Conservation (phyloP, 2,113 vertebrate species). For the Brachionichthys hirsutus region DNA sequence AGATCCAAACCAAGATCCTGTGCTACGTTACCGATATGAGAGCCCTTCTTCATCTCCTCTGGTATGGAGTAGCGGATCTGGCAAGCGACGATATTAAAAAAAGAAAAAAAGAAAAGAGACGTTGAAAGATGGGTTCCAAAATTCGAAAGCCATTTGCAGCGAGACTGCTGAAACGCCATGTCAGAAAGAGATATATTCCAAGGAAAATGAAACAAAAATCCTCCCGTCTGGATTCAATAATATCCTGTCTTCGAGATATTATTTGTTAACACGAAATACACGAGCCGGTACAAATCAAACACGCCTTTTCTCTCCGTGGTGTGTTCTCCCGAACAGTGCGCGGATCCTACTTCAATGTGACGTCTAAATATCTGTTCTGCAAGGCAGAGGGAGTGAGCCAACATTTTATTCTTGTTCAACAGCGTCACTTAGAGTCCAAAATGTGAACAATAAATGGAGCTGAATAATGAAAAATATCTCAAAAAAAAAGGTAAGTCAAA, state of each 20-base stretch:
- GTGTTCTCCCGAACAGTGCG: too few species aligned
- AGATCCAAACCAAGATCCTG: conserved; percentile 46
- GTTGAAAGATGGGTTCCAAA: not conserved
- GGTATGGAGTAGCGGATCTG: conserved; percentile 61
- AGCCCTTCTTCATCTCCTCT: conserved; percentile 60
- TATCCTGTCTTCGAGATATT: too few species aligned
- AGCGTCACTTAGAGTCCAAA: conserved; percentile 54
- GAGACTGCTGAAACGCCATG: too few species aligned
- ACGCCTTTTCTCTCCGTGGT: too few species aligned
- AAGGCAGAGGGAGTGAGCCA: conserved; percentile 33
- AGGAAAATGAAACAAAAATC: too few species aligned
- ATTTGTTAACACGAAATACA: too few species aligned
- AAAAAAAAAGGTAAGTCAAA: too few species aligned
- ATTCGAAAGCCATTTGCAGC: conserved; percentile 2
- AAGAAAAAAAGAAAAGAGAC: conserved; percentile 6
- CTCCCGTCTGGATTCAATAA: too few species aligned
- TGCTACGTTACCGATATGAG: conserved; percentile 50
- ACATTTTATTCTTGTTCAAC: conserved; percentile 31
- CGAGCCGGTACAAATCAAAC: too few species aligned
- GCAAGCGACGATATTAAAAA: not conserved
- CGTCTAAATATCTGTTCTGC: not conserved
- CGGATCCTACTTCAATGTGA: too few species aligned
- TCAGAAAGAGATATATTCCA: too few species aligned
- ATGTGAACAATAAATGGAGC: not conserved
- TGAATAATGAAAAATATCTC: too few species aligned